These are phyloP conservation scores for Diabrotica balteata DNA, from an alignment of 2,888 invertebrate species.

Conservation along the genomic window DNA sequence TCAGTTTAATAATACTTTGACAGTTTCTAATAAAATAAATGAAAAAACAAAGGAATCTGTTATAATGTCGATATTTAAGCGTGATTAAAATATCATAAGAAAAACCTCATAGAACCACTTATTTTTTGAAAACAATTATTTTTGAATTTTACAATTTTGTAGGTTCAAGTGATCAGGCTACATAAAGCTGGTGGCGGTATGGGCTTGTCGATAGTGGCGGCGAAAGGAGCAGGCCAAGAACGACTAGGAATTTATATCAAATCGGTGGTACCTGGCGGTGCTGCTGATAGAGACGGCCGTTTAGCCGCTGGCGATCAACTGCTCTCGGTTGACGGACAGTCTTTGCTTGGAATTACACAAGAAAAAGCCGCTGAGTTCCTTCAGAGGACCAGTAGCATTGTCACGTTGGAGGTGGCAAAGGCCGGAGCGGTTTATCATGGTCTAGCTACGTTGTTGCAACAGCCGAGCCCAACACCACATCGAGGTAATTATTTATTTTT, in stretches of 20 bases:
- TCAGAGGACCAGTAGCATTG: conserved; percentile 91
- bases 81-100: no score
- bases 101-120: no score
- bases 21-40: no score
- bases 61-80: no score
- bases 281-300: conserved; percentile 91
- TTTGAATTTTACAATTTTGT: conserved; percentile 27
- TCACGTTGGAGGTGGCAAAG: conserved; percentile 95
- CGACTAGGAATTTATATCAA: conserved; percentile 97
- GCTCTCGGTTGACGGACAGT: conserved; percentile 95
- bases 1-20: no score
- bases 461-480: conserved; percentile 84
- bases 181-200: conserved; percentile 96
- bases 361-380: conserved; percentile 94
- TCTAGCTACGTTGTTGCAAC: conserved; percentile 88
- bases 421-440: conserved; percentile 98
- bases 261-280: conserved; percentile 94
- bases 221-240: conserved; percentile 70
- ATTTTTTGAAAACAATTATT: neutral
- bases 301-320: conserved; percentile 97
- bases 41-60: no score
- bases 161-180: conserved; percentile 82
- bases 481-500: conserved; percentile 66
- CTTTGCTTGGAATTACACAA: conserved; percentile 74
- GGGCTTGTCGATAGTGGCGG: conserved; percentile 98